Conservation (phyloP, 2,888 invertebrate genomes). For the Lepeophtheirus nordmannii region DNA sequence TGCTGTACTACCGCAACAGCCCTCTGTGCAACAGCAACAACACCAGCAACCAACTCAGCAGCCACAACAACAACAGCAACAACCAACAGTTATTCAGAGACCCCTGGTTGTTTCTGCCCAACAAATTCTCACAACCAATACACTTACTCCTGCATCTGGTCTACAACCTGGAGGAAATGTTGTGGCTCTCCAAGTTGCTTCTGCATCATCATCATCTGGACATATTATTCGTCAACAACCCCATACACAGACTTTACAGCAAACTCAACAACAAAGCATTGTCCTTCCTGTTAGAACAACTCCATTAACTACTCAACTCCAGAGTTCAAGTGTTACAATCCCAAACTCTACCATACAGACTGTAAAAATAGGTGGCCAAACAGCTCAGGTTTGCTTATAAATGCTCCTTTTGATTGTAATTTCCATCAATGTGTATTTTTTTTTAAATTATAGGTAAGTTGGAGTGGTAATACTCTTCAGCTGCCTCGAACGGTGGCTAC, state of each 20-base stretch:
- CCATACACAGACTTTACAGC: background rate
- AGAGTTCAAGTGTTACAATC: background rate
- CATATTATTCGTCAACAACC: background rate
- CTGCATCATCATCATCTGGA: background rate
- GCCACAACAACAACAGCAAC: background rate
- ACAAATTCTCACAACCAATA: background rate
- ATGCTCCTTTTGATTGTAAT: background rate
- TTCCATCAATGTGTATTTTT: background rate
- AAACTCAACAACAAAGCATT: conserved; percentile 11
- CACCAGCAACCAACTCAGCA: background rate
- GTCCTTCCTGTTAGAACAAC: conserved; percentile 12
- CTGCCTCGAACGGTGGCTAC: conserved; percentile 5
- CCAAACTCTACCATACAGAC: background rate
- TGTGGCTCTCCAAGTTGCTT: background rate
- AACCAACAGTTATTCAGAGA: background rate
- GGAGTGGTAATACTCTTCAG: conserved; percentile 1
- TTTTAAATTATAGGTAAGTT: background rate
- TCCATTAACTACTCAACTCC: background rate
- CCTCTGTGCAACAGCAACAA: conserved; percentile 2
- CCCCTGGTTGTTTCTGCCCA: background rate
- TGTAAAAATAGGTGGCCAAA: conserved; percentile 6
- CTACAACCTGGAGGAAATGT: background rate
- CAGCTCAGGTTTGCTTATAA: background rate
- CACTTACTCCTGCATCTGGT: background rate
- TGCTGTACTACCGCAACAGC: background rate